Evolutionary conservation across 2,888 invertebrate genomes (phyloP).

Genomic region (Euproctis similis): DNA sequence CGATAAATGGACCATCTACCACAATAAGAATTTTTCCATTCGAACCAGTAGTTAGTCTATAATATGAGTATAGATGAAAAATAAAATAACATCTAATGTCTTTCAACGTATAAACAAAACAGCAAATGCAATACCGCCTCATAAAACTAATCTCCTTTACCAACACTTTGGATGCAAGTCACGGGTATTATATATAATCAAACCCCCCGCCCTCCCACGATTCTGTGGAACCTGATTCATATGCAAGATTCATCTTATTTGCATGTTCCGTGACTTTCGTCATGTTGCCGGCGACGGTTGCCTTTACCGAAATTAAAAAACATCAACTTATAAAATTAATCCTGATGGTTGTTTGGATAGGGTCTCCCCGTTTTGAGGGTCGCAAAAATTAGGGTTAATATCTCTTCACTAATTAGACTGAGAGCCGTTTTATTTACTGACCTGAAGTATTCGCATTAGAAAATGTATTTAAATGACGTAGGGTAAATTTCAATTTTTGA

Average conservation of each 20-base stretch:
- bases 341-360: constrained; percentile 19
- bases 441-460: no score
- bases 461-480: no score
- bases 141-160: constrained; percentile 7
- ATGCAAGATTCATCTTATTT: constrained; percentile 36
- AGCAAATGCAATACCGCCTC: no score
- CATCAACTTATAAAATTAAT: constrained; percentile 20
- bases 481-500: no score
- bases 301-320: constrained; percentile 20
- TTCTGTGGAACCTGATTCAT: constrained; percentile 28
- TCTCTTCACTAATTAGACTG: constrained; percentile 4
- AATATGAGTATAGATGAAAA: no score
- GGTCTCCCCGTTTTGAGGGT: constrained; percentile 5
- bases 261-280: constrained; percentile 25
- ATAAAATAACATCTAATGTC: no score
- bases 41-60: no score
- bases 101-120: no score
- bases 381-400: constrained; percentile 8
- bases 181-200: constrained; percentile 22
- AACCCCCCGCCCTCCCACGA: no score
- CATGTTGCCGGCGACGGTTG: constrained; percentile 8
- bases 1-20: no score
- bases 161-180: constrained; percentile 22
- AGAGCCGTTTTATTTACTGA: no score
- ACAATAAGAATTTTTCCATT: no score